Evolutionary conservation across 2,888 invertebrate species (phyloP), one percentile per base, ranked within the genome.

Genomic region (Cerastis rubricosa): DNA sequence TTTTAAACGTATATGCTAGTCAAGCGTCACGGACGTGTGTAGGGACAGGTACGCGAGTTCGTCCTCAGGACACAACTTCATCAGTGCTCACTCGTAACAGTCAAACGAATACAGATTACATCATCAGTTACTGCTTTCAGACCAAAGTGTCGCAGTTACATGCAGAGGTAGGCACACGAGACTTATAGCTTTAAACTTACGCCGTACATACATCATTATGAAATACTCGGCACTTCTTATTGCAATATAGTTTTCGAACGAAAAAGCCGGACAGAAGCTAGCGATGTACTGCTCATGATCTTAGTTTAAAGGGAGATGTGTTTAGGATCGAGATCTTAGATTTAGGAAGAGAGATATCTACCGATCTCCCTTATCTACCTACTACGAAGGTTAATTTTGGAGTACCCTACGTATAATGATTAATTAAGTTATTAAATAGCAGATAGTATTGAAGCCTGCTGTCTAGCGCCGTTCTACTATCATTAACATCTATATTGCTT

Each of bases 121-220:
- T 71, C 64, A 66, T 75, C 82, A 54, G 69, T 71, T 65, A 45
- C 85, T 85, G 84, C 87, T 87, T 87, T 75, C 87, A 85, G 85
- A 76, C 80, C 84, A 85, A 87, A 84, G 49, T 78, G 75, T 72
- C 80, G 76, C 71, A 67, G 68, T 47, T 66, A 73, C 71, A 79
- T 57, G 81, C 79, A 69, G 68, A 78, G 71, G 81, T 79, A 83
- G 85, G 87, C 86, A 87, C 83, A 84, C 54, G 68, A 75, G 69
- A 74, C 72, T 78, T 87, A 83, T 64, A 66, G 73, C 67, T 66
- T 86, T 77, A 77, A 71, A 66, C 74, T 67, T 68, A 78, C 65
- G 71, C 64, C 67, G 65, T 81, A 84, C 47, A 76, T 74, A 83
- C 76, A 75, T 51, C 40, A 75, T 74, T 85, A 85, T 29, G 40